Percentiles rank a stretch among this genome's conserved stretches.
Evolutionary conservation across 2,888 invertebrate species (phyloP).

Genomic region (Parochlus steinenii): DNA sequence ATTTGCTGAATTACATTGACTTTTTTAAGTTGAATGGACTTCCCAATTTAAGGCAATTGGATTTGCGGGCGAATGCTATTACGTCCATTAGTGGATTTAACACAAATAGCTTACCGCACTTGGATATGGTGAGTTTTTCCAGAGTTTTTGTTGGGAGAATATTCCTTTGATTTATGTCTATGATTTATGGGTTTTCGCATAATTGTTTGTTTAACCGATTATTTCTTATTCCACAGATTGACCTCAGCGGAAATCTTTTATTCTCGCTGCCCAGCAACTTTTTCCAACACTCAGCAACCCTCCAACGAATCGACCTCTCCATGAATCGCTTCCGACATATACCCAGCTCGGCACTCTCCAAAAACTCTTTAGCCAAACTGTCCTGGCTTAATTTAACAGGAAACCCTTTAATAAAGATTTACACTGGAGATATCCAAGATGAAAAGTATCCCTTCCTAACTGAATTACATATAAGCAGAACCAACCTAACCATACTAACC

Average conservation of each 20-base stretch:
- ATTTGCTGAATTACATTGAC: constrained; percentile 52
- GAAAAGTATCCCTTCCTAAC: constrained; percentile 62
- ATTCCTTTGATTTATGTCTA: too few species aligned
- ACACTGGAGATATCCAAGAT: constrained; percentile 49
- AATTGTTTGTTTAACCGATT: too few species aligned
- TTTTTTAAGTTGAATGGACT: constrained; percentile 61
- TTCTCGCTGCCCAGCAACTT: constrained; percentile 67
- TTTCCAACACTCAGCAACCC: constrained; percentile 50
- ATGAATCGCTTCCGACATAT: constrained; percentile 64
- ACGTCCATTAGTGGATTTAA: constrained; percentile 60
- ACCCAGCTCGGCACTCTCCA: constrained; percentile 58
- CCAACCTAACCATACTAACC: constrained; percentile 66
- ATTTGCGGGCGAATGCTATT: constrained; percentile 57
- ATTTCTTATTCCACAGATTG: too few species aligned
- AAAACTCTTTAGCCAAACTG: constrained; percentile 52
- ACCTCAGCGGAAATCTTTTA: constrained; percentile 58
- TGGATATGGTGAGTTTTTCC: too few species aligned
- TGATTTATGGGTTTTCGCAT: too few species aligned
- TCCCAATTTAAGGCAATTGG: constrained; percentile 53
- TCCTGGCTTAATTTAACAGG: constrained; percentile 66
- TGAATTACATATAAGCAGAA: constrained; percentile 60
- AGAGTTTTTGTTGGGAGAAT: too few species aligned
- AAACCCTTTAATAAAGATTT: constrained; percentile 61
- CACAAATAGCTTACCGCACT: constrained; percentile 53
- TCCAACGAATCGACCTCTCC: constrained; percentile 61